A percentile compares a stretch with the other conserved stretches of the same genome.
Evolutionary conservation across 2,888 invertebrate species (phyloP).

Genomic region (Eurytoma californica): DNA sequence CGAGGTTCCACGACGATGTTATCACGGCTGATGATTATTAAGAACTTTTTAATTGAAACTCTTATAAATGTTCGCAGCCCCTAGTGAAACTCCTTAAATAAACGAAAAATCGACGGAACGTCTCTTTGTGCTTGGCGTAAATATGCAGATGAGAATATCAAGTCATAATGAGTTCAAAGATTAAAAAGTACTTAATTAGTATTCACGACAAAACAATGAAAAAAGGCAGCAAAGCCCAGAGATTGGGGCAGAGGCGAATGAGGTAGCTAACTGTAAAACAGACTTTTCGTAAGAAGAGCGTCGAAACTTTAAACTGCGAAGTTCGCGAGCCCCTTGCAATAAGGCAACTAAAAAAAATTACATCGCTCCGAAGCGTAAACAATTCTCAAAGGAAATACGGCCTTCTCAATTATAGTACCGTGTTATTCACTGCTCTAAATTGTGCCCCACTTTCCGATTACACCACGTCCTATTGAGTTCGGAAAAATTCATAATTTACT

Average conservation of each 20-base stretch:
- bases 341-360: constrained; percentile 26
- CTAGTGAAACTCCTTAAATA: constrained; percentile 27
- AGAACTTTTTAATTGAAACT: constrained; percentile 36
- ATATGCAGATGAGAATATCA: constrained; percentile 51
- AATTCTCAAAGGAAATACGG: constrained; percentile 47
- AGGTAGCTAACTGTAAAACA: constrained; percentile 47
- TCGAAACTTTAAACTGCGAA: constrained; percentile 48
- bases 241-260: not conserved
- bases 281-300: constrained; percentile 37
- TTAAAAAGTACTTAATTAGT: constrained; percentile 55
- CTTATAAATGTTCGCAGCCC: constrained; percentile 6
- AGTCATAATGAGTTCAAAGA: constrained; percentile 50
- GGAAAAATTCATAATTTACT: no score
- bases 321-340: constrained; percentile 7
- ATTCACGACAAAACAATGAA: constrained; percentile 50
- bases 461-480: constrained; percentile 5
- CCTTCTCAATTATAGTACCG: constrained; percentile 41
- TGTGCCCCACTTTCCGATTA: no score
- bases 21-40: not conserved
- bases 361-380: constrained; percentile 41
- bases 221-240: constrained; percentile 1
- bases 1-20: no score
- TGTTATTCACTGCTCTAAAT: no score
- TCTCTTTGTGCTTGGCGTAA: constrained; percentile 2
- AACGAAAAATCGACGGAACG: constrained; percentile 14